phyloP scores from a whole-genome alignment of 2,797 vertebrate genomes.

The Odontamblyopus lacepedii region DNA sequence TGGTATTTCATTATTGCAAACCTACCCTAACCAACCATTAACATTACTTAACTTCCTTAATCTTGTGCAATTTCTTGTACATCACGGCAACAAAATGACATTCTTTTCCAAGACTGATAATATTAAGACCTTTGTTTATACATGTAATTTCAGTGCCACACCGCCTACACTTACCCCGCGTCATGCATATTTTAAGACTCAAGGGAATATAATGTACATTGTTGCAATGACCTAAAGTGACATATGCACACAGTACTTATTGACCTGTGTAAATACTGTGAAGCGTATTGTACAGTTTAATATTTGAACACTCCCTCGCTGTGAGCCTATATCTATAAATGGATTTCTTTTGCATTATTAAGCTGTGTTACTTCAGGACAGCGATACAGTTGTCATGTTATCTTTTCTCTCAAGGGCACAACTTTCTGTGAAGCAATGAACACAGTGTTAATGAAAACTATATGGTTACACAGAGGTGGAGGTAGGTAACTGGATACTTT shows the following conservation, averaged over 20 bases:
- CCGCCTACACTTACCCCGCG: too few relatives aligned
- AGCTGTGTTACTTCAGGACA: constrained; percentile 22
- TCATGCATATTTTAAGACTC: background rate
- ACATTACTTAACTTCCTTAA: background rate
- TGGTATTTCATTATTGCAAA: background rate
- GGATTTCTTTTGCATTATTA: constrained; percentile 49
- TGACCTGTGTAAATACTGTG: background rate
- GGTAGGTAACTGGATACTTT: background rate
- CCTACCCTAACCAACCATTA: background rate
- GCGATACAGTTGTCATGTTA: constrained; percentile 2
- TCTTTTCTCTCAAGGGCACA: constrained; percentile 4
- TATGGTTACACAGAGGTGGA: background rate
- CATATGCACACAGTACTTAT: background rate
- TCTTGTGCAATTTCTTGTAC: background rate
- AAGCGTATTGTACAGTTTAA: constrained; percentile 17
- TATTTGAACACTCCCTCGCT: constrained; percentile 31
- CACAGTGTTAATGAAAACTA: background rate
- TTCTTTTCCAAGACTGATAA: background rate
- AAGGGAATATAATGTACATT: background rate
- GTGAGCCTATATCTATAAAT: constrained; percentile 33
- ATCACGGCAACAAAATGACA: background rate
- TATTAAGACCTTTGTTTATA: background rate
- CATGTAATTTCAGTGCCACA: background rate
- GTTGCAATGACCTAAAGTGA: background rate
- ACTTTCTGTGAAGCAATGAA: constrained; percentile 1